Evolutionary conservation across 2,113 vertebrate genomes (phyloP).

Genomic region (Muntiacus reevesi): DNA sequence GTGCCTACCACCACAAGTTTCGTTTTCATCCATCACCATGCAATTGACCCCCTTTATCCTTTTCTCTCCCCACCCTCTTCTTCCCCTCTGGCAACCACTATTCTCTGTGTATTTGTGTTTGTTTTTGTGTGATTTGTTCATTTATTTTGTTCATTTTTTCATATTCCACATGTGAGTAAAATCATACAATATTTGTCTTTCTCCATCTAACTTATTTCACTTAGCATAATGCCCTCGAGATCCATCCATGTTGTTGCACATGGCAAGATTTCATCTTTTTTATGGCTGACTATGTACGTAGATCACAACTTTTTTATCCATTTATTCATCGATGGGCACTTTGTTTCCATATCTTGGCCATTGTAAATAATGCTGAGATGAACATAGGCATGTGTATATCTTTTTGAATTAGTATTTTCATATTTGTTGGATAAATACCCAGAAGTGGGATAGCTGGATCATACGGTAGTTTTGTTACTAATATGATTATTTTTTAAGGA

Average conservation of each 20-base stretch:
- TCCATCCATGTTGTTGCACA: neutral
- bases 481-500: neutral
- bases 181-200: neutral
- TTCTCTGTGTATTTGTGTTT: neutral
- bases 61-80: neutral
- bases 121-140: neutral
- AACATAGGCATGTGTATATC: neutral
- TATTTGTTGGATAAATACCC: neutral
- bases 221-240: neutral
- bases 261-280: neutral
- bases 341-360: neutral
- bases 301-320: neutral
- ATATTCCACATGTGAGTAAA: neutral
- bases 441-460: neutral
- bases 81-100: neutral
- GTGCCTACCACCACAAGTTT: rapidly evolving
- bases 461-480: neutral
- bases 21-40: neutral
- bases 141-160: neutral
- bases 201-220: neutral
- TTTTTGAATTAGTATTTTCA: neutral
- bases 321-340: neutral
- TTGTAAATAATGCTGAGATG: neutral
- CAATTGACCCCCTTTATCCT: neutral
- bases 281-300: neutral